phyloP scores from a whole-genome alignment of 2,888 invertebrate genomes.

The Tetramorium bicarinatum region DNA sequence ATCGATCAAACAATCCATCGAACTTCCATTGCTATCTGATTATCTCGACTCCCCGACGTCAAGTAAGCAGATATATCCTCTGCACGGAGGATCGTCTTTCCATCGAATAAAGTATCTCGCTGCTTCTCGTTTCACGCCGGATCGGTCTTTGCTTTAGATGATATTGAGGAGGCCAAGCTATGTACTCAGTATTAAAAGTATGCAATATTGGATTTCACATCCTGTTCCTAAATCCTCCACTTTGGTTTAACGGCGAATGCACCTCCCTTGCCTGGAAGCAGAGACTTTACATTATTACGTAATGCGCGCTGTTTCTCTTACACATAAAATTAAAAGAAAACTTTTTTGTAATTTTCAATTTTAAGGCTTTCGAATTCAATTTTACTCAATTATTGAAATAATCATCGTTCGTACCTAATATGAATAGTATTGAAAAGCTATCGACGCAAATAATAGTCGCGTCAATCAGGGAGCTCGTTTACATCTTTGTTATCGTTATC shows the following conservation, averaged over 20 bases:
- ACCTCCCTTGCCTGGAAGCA: background rate
- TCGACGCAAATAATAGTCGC: background rate
- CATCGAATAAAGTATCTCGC: conserved; percentile 53
- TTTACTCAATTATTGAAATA: background rate
- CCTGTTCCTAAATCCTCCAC: conserved; percentile 23
- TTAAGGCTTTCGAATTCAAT: background rate
- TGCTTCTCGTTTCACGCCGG: conserved; percentile 57
- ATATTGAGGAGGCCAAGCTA: conserved; percentile 29
- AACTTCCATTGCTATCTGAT: conserved; percentile 60
- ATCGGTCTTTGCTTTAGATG: conserved; percentile 50
- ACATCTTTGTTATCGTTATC: conserved; percentile 13
- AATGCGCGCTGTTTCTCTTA: background rate
- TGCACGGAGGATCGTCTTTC: conserved; percentile 56
- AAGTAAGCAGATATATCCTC: conserved; percentile 61
- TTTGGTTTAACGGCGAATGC: background rate
- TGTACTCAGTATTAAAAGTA: conserved; percentile 50
- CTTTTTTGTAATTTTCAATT: background rate
- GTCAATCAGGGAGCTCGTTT: background rate
- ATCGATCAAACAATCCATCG: conserved; percentile 63
- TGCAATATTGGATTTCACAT: conserved; percentile 47
- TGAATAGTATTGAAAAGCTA: background rate
- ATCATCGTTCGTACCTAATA: background rate
- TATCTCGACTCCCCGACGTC: conserved; percentile 54
- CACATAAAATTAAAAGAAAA: background rate
- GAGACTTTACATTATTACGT: background rate